Base-by-base conservation (phyloP, 1,140 invertebrate genomes). In the Eumaeus atala region DNA sequence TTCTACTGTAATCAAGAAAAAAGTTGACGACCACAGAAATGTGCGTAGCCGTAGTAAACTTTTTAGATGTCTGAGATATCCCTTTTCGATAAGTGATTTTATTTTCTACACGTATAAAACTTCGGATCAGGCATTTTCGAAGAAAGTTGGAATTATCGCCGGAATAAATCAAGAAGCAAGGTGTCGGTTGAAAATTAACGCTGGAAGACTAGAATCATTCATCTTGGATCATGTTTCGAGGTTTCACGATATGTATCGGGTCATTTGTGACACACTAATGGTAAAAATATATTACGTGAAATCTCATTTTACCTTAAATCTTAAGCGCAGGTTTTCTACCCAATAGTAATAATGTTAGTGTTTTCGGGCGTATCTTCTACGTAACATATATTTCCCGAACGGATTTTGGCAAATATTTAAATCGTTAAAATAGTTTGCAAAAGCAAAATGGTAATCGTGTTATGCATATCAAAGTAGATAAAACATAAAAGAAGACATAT, bases 151-250 rank as follows among this genome's bases (percentile, higher is more conserved):
- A 66, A 77, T 77, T 77, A 74, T 77, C 70, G 67, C 64, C 53
- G 65, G 64, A 68, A 77, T 77, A 77, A 74, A 77, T 77, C 74
- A 77, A 65, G 62, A 61, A 51, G 56, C 54, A 64, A 73, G 70
- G 67, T 74, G 59, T 60, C 68, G 54, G 58, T 49, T 21, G 61
- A 69, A 62, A 77, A 75, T 73, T 77, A 75, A 73, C 63, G 63
- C 62, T 35, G 38, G 21, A 16, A 37, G 21, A 28, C 38, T 38
- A 53, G 54, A 40, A 67, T 60, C 62, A 67, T 62, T 61, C 59
- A 55, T 67, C 59, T 67, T 64, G 66, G 62, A 64, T 65, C 50
- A 56, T 58, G 56, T 28, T 28, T 28, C 2, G 21, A 9, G 2
- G 35, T n/a, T 28, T 68, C 66, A 66, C 34, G 56, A 56, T 50